Evolutionary conservation across 2,113 vertebrate genomes (phyloP), one percentile per base, ranked within the genome.

Genomic region (Pachypanchax playfairii): DNA sequence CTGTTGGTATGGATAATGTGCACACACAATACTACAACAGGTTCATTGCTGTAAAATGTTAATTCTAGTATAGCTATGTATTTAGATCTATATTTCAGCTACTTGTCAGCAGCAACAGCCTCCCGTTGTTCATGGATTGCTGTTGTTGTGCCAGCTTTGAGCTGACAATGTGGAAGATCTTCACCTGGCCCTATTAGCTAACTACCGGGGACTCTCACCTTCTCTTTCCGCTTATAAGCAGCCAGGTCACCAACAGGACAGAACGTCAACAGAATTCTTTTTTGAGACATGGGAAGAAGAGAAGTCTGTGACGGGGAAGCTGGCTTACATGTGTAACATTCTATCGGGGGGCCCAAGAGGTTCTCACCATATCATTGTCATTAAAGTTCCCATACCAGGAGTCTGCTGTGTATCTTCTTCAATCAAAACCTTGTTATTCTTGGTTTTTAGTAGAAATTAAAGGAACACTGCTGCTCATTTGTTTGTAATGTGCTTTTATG

Each of bases 241-340:
- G 20, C 1, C 12, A 0, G 64, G 25, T 50, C n/a, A 12, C 41
- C 22, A 28, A 33, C 55, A 36, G 29, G 9, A 65, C 5, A 24
- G 10, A 31, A 53, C 11, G 22, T 42, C 0, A 46, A 29, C 20
- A 20, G 61, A 25, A 28, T 70, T 53, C 48, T 41, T 13, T 20
- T 65, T 24, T 51, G 28, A 72, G 61, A 21, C 29, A 25, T 20
- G 21, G 18, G 5, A 44, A 7, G 29, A 50, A 26, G 48, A 35
- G 0, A 44, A 15, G 52, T 51, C 42, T 42, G 31, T 31, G 3
- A 6, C 6, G 36, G 49, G 41, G 46, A 68, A 57, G 31, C 67
- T 66, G 57, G 70, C 41, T 85, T 44, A 71, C 59, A 87, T 79
- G 65, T 76, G 49, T 86, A 47, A 65, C 59, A 90, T 89, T 85